Evolutionary conservation across 2,888 invertebrate species (phyloP), one percentile per base, ranked within the genome.

Genomic region (Heteromyza rotundicornis): DNA sequence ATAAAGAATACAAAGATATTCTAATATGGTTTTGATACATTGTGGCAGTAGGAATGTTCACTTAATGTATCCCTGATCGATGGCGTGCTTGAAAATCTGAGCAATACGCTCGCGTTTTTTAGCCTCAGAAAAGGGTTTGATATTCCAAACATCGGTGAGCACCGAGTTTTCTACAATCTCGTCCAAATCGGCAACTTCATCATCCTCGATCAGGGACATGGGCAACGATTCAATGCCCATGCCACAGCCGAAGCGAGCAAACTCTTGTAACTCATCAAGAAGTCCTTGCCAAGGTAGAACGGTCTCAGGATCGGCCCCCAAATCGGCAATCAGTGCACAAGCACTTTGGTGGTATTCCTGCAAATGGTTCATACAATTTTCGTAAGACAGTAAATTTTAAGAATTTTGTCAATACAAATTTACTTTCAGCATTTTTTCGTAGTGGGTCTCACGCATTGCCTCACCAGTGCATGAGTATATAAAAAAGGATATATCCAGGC

Each of bases 111-210:
- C 80, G 20, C 89, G 84, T 7, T 88, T 89, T 17, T 84, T 85
- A 65, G 86, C 82, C 0, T 87, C 85, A 71, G 87, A 85, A 60
- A 91, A 86, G 1, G 88, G 88, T 32, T 82, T 78, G 1, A 91
- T 68, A 61, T 84, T 84, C 90, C 90, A 91, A 2, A 91, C 84
- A 62, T 88, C 87, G 22, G 87, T 87, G 19, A 92, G 72, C 5
- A 80, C 73, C 2, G 80, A 68, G 51, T 74, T 66, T 53, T 79
- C 80, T 3, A 69, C 63, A 36, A 82, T 77, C 7, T 67, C 77
- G 67, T 82, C 87, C 51, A 88, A 76, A 75, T 88, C 86, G 50
- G 85, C 83, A 1, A 85, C 80, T 53, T 88, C 86, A 16, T 84
- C 82, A 36, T 86, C 85, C 22, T 86, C 86, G 36, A 87, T 70